Conservation (phyloP, 2,113 vertebrate species). For the Campylorhamphus procurvoides region DNA sequence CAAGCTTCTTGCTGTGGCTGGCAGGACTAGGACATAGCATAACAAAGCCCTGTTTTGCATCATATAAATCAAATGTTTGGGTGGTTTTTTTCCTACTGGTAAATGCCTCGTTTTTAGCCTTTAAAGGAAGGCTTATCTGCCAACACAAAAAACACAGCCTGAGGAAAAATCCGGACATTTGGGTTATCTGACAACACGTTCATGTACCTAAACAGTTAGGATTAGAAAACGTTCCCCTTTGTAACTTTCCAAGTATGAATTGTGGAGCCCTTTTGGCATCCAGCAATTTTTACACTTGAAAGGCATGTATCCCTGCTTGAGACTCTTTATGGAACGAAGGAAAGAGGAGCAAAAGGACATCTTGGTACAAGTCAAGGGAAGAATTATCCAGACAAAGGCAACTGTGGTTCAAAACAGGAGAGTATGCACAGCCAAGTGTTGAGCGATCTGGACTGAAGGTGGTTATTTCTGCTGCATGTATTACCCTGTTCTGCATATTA, state of each 20-base stretch:
- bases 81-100: background rate
- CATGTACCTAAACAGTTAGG: background rate
- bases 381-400: background rate
- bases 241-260: background rate
- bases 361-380: background rate
- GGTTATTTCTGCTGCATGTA: background rate
- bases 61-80: background rate
- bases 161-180: background rate
- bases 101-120: background rate
- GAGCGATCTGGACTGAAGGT: background rate
- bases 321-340: background rate
- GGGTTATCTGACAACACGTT: background rate
- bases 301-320: background rate
- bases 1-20: background rate
- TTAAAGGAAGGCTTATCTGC: background rate
- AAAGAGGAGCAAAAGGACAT: background rate
- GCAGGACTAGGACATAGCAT: background rate
- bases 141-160: background rate
- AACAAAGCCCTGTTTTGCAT: background rate
- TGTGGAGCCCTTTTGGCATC: background rate
- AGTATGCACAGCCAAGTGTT: background rate
- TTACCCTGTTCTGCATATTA: background rate
- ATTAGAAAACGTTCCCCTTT: conserved; percentile 11
- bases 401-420: background rate
- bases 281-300: conserved; percentile 27